A percentile compares a stretch with the other conserved stretches of the same genome.
phyloP scores from a whole-genome alignment of 2,888 invertebrate genomes.

The Himalopsyche anomala region DNA sequence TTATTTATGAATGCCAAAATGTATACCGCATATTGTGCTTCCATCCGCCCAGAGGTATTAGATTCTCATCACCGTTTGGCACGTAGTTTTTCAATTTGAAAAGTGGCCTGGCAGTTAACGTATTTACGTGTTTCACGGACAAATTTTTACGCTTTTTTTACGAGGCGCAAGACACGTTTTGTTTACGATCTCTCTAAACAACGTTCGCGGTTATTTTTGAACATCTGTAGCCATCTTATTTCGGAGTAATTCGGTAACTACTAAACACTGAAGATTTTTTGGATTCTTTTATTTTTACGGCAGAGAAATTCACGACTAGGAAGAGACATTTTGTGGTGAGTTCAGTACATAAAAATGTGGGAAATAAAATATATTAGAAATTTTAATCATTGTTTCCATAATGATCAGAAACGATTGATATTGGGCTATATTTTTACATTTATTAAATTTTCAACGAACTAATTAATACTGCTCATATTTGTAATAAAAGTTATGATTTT shows the following conservation, averaged over 20 bases:
- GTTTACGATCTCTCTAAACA: conserved; percentile 24
- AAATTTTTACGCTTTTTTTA: conserved; percentile 30
- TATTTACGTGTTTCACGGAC: conserved; percentile 30
- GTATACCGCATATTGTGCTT: no score
- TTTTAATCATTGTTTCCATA: no score
- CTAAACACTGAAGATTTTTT: not conserved
- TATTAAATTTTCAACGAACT: no score
- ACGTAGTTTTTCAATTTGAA: conserved; percentile 25
- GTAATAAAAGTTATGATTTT: no score
- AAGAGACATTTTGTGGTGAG: no score
- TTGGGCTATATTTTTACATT: no score
- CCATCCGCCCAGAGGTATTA: conserved; percentile 1
- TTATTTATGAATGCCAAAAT: no score
- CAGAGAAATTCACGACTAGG: not conserved
- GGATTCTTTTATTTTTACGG: not conserved
- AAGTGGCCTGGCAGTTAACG: conserved; percentile 11
- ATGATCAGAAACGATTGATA: no score
- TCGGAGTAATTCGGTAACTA: not conserved
- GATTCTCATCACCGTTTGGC: conserved; percentile 20
- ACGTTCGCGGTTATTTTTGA: conserved; percentile 30
- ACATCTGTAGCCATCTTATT: conserved; percentile 4
- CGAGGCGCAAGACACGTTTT: conserved; percentile 22
- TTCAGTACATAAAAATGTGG: no score
- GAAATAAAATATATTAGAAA: no score
- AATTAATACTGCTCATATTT: no score